These are phyloP conservation scores for Malurus cyaneus DNA, from an alignment of 2,113 vertebrate genomes.

Conservation along the genomic window DNA sequence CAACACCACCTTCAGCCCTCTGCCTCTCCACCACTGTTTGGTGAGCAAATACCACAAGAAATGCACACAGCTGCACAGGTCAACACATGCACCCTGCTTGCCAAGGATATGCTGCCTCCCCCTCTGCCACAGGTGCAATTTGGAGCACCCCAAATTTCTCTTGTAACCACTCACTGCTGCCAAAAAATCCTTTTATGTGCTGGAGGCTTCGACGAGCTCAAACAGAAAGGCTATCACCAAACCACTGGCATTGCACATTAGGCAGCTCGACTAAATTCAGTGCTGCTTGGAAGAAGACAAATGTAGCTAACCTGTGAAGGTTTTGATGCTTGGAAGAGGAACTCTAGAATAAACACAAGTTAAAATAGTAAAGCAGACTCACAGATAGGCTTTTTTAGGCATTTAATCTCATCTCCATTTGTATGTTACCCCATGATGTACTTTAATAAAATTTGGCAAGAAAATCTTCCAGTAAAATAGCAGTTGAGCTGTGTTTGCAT, in stretches of 20 bases:
- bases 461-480: constrained; percentile 12
- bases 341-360: not conserved
- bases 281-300: not conserved
- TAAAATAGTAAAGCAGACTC: not conserved
- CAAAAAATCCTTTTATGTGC: not conserved
- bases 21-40: not conserved
- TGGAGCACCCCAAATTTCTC: not conserved
- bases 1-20: not conserved
- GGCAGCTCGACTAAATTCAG: too few species aligned
- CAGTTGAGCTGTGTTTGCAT: not conserved
- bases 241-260: not conserved
- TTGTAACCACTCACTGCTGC: not conserved
- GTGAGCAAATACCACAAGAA: not conserved
- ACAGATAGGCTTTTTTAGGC: not conserved
- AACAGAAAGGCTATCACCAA: not conserved
- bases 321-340: not conserved
- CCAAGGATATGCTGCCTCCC: not conserved
- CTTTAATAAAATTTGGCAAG: constrained; percentile 22
- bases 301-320: not conserved
- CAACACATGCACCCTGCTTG: fast-evolving
- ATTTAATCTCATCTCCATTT: constrained; percentile 4
- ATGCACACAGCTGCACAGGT: fast-evolving
- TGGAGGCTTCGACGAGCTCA: not conserved
- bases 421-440: not conserved
- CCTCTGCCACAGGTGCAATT: not conserved